phyloP scores from a whole-genome alignment of 2,797 vertebrate genomes.

The Miichthys miiuy region DNA sequence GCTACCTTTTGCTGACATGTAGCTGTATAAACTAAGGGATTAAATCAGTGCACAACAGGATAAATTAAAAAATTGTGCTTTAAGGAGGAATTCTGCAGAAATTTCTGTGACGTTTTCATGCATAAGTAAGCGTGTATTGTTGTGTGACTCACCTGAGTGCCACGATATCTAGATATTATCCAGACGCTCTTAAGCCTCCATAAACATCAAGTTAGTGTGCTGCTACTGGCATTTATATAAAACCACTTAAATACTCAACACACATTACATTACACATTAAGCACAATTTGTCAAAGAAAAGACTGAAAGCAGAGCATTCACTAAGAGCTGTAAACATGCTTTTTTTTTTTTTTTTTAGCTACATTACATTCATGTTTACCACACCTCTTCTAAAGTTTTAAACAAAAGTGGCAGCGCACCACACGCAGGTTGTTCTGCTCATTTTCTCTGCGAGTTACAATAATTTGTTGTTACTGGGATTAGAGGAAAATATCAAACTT shows the following conservation, averaged over 20 bases:
- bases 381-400: constrained; percentile 32
- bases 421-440: constrained; percentile 15
- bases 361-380: constrained; percentile 17
- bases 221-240: constrained; percentile 74
- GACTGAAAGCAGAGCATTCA: constrained; percentile 41
- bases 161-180: constrained; percentile 84
- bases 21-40: neutral
- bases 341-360: constrained; percentile 4
- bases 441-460: constrained; percentile 21
- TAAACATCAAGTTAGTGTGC: constrained; percentile 77
- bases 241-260: constrained; percentile 67
- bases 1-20: constrained; percentile 25
- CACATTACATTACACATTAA: constrained; percentile 55
- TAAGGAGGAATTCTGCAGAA: constrained; percentile 1
- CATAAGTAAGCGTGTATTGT: constrained; percentile 15
- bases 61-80: neutral
- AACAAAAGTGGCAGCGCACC: constrained; percentile 3
- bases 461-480: constrained; percentile 16
- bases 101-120: constrained; percentile 19
- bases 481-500: constrained; percentile 34
- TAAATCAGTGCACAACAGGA: neutral
- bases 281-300: constrained; percentile 57
- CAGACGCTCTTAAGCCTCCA: constrained; percentile 81
- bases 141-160: constrained; percentile 79
- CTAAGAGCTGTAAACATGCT: constrained; percentile 7